Conservation (phyloP, 2,113 vertebrate genomes). For the Aldabrachelys gigantea region DNA sequence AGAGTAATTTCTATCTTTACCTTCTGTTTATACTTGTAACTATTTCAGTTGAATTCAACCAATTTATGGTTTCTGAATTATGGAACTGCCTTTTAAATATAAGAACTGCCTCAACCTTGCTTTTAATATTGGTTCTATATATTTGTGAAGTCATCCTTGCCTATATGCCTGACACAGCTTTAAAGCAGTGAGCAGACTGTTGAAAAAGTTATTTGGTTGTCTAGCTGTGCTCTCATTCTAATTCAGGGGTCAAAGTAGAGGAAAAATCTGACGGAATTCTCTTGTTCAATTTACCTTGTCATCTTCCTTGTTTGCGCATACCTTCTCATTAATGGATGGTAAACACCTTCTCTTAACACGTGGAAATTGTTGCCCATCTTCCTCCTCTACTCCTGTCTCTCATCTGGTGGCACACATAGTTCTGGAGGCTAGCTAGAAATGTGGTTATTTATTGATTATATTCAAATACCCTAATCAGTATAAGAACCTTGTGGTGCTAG, state of each 20-base stretch:
- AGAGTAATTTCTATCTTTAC: background rate
- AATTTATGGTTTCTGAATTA: background rate
- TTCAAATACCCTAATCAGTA: background rate
- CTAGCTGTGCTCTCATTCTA: background rate
- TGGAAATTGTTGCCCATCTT: background rate
- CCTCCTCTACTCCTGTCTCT: background rate
- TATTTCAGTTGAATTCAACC: background rate
- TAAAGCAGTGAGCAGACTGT: background rate
- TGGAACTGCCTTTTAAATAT: background rate
- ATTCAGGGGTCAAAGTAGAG: rapidly evolving
- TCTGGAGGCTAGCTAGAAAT: background rate
- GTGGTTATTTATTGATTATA: background rate
- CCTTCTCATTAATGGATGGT: background rate
- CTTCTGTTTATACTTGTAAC: background rate
- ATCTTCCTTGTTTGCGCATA: background rate
- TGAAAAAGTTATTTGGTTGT: background rate
- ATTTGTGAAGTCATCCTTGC: background rate
- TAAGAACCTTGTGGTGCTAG: background rate
- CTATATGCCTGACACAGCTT: background rate
- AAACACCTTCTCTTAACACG: background rate
- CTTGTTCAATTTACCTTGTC: background rate
- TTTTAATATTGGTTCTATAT: background rate
- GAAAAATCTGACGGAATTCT: background rate
- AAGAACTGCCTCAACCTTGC: background rate
- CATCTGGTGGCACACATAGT: background rate